Conservation (phyloP, 2,888 invertebrate genomes). For the Macrosiphum euphorbiae region DNA sequence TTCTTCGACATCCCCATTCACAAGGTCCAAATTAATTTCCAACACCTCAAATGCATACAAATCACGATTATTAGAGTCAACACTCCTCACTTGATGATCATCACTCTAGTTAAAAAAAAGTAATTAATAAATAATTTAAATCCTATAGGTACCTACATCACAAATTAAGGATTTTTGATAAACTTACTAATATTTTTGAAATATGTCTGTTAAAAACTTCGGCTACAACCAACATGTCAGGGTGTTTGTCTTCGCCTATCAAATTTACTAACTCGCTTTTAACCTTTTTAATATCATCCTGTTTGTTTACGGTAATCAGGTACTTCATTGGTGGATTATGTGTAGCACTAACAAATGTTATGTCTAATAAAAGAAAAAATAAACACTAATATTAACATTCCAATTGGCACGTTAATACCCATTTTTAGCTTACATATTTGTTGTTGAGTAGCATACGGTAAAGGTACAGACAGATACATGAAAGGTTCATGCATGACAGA, state of each 20-base stretch:
- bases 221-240: slow-evolving; percentile 71
- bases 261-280: slow-evolving; percentile 72
- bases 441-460: slow-evolving; percentile 76
- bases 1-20: not conserved
- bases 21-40: slow-evolving; percentile 39
- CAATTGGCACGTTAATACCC: not conserved
- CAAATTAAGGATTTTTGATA: slow-evolving; percentile 13
- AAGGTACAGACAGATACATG: slow-evolving; percentile 78
- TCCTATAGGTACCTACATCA: not conserved
- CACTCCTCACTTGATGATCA: slow-evolving; percentile 72
- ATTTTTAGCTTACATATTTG: slow-evolving; percentile 72
- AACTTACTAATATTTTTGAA: slow-evolving; percentile 74
- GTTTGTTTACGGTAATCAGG: slow-evolving; percentile 74
- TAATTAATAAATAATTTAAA: not conserved
- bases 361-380: slow-evolving; percentile 69
- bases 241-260: slow-evolving; percentile 70
- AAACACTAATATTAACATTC: not conserved
- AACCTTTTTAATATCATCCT: slow-evolving; percentile 73
- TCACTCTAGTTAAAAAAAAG: slow-evolving; percentile 72
- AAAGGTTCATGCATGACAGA: slow-evolving; percentile 79
- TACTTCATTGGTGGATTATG: slow-evolving; percentile 71
- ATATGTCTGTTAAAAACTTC: slow-evolving; percentile 76
- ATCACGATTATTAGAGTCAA: slow-evolving; percentile 72
- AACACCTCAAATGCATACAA: slow-evolving; percentile 70
- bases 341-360: slow-evolving; percentile 73